Conservation (phyloP, 1,140 invertebrate species). For the Zaprionus ornatus region DNA sequence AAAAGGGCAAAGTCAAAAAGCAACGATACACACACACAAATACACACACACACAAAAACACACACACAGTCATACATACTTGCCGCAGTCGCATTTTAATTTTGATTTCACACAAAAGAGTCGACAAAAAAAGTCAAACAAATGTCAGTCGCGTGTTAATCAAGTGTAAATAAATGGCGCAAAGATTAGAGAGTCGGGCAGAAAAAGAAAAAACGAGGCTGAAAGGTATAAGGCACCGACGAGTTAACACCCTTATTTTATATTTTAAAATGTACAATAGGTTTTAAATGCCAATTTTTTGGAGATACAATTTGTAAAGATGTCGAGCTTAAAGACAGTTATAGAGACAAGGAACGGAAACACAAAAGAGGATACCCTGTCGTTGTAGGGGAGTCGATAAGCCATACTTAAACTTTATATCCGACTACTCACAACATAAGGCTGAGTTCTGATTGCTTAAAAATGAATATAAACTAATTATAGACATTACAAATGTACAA, state of each 20-base stretch:
- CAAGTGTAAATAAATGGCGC: slow-evolving; percentile 84
- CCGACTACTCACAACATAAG: too few species aligned
- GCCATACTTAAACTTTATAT: too few species aligned
- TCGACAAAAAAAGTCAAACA: slow-evolving; percentile 75
- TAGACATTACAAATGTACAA: too few species aligned
- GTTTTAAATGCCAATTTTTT: too few species aligned
- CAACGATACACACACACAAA: slow-evolving; percentile 40
- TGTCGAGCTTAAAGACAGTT: too few species aligned
- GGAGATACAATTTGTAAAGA: too few species aligned
- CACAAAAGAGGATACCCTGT: too few species aligned
- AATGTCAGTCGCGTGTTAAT: slow-evolving; percentile 84
- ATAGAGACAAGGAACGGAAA: too few species aligned
- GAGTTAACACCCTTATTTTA: not conserved
- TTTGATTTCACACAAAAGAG: slow-evolving; percentile 66
- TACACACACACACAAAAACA: not conserved
- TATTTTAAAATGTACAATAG: too few species aligned
- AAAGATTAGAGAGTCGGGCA: slow-evolving; percentile 78
- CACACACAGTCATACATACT: slow-evolving; percentile 20
- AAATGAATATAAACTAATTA: too few species aligned
- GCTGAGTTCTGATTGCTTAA: too few species aligned
- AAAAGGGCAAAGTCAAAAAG: slow-evolving; percentile 60
- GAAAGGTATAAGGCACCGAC: not conserved
- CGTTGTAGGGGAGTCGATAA: too few species aligned
- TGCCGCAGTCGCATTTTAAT: slow-evolving; percentile 65
- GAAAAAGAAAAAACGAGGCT: not conserved